Evolutionary conservation across 1,140 invertebrate species (phyloP).

Genomic region (Latrodectus geometricus): DNA sequence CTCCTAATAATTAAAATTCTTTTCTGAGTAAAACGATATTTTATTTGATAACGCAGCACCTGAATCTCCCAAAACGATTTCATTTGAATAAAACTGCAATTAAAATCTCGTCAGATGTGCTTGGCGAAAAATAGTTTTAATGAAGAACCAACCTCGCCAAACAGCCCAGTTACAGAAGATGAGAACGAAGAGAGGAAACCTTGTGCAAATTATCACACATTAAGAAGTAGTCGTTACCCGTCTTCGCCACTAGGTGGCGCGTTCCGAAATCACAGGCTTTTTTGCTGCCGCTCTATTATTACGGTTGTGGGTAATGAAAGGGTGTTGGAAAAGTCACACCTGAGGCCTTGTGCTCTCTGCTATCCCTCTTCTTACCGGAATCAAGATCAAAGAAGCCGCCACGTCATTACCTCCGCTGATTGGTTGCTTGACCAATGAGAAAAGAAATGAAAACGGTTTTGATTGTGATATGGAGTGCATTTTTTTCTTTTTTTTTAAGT

Average conservation of each 20-base stretch:
- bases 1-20: too few species aligned
- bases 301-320: slow-evolving; percentile 58
- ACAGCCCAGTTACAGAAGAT: too few species aligned
- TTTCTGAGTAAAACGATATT: too few species aligned
- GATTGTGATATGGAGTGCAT: too few species aligned
- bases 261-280: slow-evolving; percentile 51
- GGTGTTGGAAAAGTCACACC: slow-evolving; percentile 48
- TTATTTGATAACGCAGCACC: too few species aligned
- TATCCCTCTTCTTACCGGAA: slow-evolving; percentile 2
- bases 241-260: slow-evolving; percentile 59
- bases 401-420: slow-evolving; percentile 29
- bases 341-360: not conserved
- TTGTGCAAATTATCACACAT: slow-evolving; percentile 59
- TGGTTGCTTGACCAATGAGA: slow-evolving; percentile 45
- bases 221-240: slow-evolving; percentile 61
- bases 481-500: too few species aligned
- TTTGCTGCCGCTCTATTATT: slow-evolving; percentile 52
- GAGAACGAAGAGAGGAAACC: not conserved
- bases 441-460: not conserved
- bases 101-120: too few species aligned
- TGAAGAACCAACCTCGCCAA: too few species aligned
- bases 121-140: too few species aligned
- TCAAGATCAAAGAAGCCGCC: slow-evolving; percentile 56
- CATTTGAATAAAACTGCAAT: too few species aligned
- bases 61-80: too few species aligned